Percentiles rank a stretch among this genome's conserved stretches.
Evolutionary conservation across 2,797 vertebrate species (phyloP).

Genomic region (Tinamus major): DNA sequence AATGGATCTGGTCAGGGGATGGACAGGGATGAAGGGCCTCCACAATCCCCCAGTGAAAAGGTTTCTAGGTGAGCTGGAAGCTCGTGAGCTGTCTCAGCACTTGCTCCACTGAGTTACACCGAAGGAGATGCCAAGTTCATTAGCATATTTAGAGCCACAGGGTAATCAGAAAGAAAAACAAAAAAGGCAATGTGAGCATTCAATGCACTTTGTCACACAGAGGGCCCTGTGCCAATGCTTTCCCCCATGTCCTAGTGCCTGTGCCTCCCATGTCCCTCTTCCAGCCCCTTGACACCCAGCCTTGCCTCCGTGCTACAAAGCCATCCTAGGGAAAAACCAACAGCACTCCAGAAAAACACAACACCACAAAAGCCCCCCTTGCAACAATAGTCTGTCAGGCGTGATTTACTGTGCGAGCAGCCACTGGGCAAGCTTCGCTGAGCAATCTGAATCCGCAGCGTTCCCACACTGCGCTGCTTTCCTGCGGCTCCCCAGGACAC

Average conservation of each 20-base stretch:
- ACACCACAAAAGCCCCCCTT: conserved; percentile 64
- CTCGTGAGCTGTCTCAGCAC: background rate
- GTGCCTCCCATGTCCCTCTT: background rate
- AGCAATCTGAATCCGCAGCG: conserved; percentile 80
- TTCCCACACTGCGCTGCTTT: conserved; percentile 81
- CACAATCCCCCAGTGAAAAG: background rate
- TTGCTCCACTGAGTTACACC: background rate
- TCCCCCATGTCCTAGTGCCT: background rate
- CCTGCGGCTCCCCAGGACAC: conserved; percentile 67
- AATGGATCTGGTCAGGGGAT: background rate
- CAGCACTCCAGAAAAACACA: conserved; percentile 26
- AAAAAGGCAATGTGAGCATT: background rate
- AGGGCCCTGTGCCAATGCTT: background rate
- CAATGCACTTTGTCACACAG: background rate
- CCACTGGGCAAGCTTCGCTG: conserved; percentile 81
- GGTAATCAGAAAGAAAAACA: background rate
- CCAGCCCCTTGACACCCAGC: background rate
- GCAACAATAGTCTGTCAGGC: conserved; percentile 82
- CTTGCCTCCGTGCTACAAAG: background rate
- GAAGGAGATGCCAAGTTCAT: background rate
- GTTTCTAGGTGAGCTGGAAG: background rate
- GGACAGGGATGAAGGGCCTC: background rate
- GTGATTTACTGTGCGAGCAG: conserved; percentile 79
- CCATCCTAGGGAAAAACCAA: conserved; percentile 8
- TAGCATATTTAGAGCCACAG: background rate